These are phyloP conservation scores for Chiloscyllium plagiosum DNA, from an alignment of 2,113 vertebrate species.

Conservation along the genomic window DNA sequence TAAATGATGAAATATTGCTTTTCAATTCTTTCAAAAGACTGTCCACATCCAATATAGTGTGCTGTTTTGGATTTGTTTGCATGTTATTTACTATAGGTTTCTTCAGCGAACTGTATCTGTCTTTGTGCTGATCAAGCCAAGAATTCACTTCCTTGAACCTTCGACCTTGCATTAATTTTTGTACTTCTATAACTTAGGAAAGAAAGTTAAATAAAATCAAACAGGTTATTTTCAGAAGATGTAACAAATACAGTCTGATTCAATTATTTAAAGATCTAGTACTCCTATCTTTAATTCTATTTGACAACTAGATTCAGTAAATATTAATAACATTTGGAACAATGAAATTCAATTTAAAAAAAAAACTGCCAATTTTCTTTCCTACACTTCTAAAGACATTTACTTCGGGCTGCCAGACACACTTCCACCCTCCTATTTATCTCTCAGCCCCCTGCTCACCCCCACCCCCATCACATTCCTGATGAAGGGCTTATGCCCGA, in stretches of 20 bases:
- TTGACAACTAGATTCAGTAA: not conserved
- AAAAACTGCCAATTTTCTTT: not conserved
- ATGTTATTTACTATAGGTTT: not conserved
- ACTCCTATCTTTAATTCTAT: not conserved
- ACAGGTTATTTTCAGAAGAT: not conserved
- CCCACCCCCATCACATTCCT: too few relatives aligned
- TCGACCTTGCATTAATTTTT: not conserved
- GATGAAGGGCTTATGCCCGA: too few relatives aligned
- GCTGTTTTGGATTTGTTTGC: not conserved
- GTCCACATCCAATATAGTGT: not conserved
- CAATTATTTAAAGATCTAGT: not conserved
- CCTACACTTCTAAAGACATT: not conserved
- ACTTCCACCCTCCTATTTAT: too few relatives aligned
- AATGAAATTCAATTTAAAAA: not conserved
- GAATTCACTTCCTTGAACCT: not conserved
- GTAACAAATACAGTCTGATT: not conserved
- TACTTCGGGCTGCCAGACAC: not conserved
- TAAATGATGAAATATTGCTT: not conserved
- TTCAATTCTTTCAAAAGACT: not conserved
- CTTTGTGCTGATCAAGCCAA: not conserved
- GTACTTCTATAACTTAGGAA: not conserved
- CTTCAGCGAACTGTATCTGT: not conserved
- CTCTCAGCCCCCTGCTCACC: too few relatives aligned
- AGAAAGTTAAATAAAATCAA: not conserved
- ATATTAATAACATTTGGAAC: not conserved